Evolutionary conservation across 2,113 vertebrate genomes (phyloP).

Genomic region (Mungos mungo): DNA sequence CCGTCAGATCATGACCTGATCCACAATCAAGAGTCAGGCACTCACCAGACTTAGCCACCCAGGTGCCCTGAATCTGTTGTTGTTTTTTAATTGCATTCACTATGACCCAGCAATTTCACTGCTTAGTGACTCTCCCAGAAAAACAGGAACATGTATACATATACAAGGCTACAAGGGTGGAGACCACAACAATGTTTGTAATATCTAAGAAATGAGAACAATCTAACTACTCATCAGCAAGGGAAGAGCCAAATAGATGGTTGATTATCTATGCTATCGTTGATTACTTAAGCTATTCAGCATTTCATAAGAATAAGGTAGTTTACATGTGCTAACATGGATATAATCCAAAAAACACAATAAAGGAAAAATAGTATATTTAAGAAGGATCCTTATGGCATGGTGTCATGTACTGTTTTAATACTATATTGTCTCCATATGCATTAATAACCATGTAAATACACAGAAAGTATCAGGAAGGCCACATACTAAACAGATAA

Average conservation of each 20-base stretch:
- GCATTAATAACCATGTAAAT: background rate
- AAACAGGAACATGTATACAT: background rate
- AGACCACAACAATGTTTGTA: background rate
- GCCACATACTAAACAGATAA: background rate
- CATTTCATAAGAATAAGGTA: background rate
- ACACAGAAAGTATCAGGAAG: background rate
- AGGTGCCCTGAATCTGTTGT: background rate
- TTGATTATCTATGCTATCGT: background rate
- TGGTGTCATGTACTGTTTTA: background rate
- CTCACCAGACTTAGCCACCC: too few species aligned
- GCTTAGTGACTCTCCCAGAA: background rate
- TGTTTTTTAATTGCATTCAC: background rate
- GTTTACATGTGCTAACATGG: background rate
- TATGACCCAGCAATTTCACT: background rate
- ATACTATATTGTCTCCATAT: background rate
- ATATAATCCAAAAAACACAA: background rate
- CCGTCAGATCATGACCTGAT: too few species aligned
- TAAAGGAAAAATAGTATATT: background rate
- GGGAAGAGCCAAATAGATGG: background rate
- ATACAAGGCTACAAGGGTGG: too few species aligned
- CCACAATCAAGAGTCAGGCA: too few species aligned
- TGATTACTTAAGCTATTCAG: background rate
- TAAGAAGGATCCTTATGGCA: background rate
- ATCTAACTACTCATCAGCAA: background rate
- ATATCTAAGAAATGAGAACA: background rate